phyloP scores from a whole-genome alignment of 2,888 invertebrate species.

The Ennomos quercinarius region DNA sequence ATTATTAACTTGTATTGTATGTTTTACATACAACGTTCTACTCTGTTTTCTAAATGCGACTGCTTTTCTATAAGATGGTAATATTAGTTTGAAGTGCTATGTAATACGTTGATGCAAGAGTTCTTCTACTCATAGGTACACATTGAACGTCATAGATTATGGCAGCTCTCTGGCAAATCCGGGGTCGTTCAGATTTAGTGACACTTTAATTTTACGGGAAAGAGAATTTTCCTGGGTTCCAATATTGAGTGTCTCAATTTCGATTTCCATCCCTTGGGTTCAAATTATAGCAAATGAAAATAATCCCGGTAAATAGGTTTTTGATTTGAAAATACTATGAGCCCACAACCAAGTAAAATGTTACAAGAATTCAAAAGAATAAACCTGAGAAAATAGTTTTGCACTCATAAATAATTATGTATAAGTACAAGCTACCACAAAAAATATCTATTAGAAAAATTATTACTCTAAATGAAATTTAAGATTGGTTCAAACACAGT shows the following conservation, averaged over 20 bases:
- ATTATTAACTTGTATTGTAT: too few relatives aligned
- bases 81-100: conserved; percentile 1
- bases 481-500: too few relatives aligned
- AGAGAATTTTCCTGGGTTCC: conserved; percentile 26
- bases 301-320: conserved; percentile 16
- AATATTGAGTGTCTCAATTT: conserved; percentile 33
- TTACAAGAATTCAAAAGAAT: too few relatives aligned
- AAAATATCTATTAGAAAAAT: too few relatives aligned
- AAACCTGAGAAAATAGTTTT: too few relatives aligned
- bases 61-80: too few relatives aligned
- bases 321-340: conserved; percentile 17
- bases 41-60: too few relatives aligned
- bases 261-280: conserved; percentile 25
- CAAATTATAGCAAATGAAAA: conserved; percentile 30
- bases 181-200: conserved; percentile 30
- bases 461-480: too few relatives aligned
- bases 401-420: too few relatives aligned
- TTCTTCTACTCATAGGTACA: conserved; percentile 6
- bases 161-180: conserved; percentile 30
- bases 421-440: too few relatives aligned
- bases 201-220: conserved; percentile 32
- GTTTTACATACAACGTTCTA: too few relatives aligned
- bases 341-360: conserved; percentile 6
- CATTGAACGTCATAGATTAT: conserved; percentile 30
- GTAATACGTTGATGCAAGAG: conserved; percentile 4